Evolutionary conservation across 2,113 vertebrate genomes (phyloP), one percentile per base, ranked within the genome.

Genomic region (Cebidichthys violaceus): DNA sequence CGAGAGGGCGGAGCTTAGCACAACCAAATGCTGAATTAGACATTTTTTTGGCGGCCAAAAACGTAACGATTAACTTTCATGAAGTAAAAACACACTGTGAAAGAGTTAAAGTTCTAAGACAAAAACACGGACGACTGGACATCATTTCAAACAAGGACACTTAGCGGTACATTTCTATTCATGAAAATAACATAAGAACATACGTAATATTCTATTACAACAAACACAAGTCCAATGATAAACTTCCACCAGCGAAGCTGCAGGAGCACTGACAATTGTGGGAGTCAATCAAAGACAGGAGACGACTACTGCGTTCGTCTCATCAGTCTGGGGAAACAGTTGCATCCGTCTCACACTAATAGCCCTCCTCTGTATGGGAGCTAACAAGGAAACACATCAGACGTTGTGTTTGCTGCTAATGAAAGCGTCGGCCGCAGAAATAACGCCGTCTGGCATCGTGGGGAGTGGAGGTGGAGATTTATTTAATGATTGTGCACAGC

Each of bases 361-460:
- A 71, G 79, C 2, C 64, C 24, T 52, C 10, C 37, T 72, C 67
- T 27, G 20, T 33, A 50, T 22, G 15, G 27, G 29, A 61, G 77
- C 61, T 52, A 70, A 73, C 22, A 60, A 62, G 75, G 73, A 69
- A 82, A 65, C 27, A 55, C 69, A 67, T 62, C 68, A 60, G 61
- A 27, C 9, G 20, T 13, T 35, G 52, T 75, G 72, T 62, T 73
- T 22, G 17, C 43, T 52, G 62, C 50, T 90, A 81, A 86, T 77
- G 87, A 84, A 79, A 80, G 68, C 52, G 35, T 2, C 27, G 80
- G 69, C 75, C 57, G 64, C 80, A 87, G 80, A 86, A 82, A 85
- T 35, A 81, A 64, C 2, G 11, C 31, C 1, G 2, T 15, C 57
- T 74, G 39, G 64, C 72, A 69, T 79, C 9, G 24, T 24, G 70